phyloP scores from a whole-genome alignment of 2,797 vertebrate genomes.

The Potorous gilbertii region DNA sequence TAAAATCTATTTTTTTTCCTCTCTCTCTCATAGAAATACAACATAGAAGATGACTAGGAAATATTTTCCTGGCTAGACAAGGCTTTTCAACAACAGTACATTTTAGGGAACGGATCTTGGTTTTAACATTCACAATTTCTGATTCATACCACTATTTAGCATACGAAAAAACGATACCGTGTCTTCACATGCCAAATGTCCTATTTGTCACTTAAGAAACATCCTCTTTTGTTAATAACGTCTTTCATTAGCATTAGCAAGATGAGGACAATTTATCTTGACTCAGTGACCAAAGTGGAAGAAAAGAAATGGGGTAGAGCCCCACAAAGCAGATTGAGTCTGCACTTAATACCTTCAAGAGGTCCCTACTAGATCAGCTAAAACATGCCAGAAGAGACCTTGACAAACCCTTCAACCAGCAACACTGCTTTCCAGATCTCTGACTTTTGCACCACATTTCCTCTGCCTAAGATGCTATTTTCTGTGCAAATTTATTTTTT shows the following conservation, averaged over 20 bases:
- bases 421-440: not conserved
- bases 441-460: not conserved
- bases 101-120: constrained; percentile 45
- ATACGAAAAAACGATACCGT: constrained; percentile 25
- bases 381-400: constrained; percentile 10
- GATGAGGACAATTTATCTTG: constrained; percentile 51
- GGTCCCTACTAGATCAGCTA: not conserved
- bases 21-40: constrained; percentile 60
- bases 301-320: not conserved
- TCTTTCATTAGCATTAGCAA: constrained; percentile 56
- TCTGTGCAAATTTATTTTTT: not conserved
- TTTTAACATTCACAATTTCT: constrained; percentile 34
- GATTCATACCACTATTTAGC: constrained; percentile 32
- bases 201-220: constrained; percentile 28
- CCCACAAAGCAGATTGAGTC: not conserved
- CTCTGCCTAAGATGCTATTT: not conserved
- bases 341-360: not conserved
- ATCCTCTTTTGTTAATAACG: constrained; percentile 41
- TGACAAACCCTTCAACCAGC: not conserved
- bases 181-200: constrained; percentile 56
- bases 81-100: not conserved
- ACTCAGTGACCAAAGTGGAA: constrained; percentile 25
- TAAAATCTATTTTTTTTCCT: constrained; percentile 84
- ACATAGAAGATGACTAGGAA: constrained; percentile 65
- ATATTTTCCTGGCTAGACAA: constrained; percentile 29